Evolutionary conservation across 2,113 vertebrate genomes (phyloP), one percentile per base, ranked within the genome.

Genomic region (Eleginops maclovinus): DNA sequence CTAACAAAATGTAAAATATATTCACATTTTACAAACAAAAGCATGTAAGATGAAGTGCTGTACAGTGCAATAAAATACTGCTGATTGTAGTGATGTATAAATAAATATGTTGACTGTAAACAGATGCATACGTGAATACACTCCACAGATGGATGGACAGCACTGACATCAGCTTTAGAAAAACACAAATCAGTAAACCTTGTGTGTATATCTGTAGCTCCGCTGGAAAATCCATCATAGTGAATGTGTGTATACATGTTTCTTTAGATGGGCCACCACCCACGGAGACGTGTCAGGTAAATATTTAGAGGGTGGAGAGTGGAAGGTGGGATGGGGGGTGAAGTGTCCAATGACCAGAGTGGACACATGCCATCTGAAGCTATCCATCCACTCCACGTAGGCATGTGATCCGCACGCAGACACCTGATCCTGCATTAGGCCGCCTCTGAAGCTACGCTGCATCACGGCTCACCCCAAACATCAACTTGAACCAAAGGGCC

Each of bases 261-360:
- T 85, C 78, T 83, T 88, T 88, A 80, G 87, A 91, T 85, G 71
- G 75, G 62, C 68, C 80, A 77, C 95, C 95, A 94, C 94, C 95
- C 95, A 95, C 85, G 82, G 89, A 89, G 94, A 89, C 77, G 2
- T 77, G 88, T 93, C 93, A 93, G 90, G 91, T 93, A 92, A 92
- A 93, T 92, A 91, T 89, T 93, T 91, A 84, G 81, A 69, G 82
- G 79, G 72, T 8, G 79, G 58, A 17, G 26, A 8, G 43, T 44
- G 59, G 73, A 31, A 24, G 36, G 31, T 53, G 40, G 17, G 26
- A 84, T 74, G 72, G 71, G 82, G 60, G 82, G 50, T 88, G 89
- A 88, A 90, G 91, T 83, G 91, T 90, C 90, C 83, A 87, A 83
- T 82, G 80, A 83, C 85, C 87, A 91, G 87, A 86, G 76, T 88